Evolutionary conservation across 2,797 vertebrate genomes (phyloP), one percentile per base, ranked within the genome.

Genomic region (Brachyrhaphis roseni): DNA sequence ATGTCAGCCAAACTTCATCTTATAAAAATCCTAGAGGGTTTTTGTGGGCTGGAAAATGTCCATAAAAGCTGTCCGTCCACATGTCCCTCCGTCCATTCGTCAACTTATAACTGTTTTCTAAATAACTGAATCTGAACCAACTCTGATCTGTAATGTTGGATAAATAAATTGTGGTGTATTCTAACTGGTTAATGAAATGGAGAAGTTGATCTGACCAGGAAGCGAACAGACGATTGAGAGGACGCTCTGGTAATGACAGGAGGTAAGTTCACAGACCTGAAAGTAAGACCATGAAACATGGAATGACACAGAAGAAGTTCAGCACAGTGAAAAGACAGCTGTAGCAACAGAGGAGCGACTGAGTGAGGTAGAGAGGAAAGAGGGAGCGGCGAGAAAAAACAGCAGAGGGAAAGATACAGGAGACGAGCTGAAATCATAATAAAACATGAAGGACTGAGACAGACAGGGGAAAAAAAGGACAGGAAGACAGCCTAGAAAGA

Each of bases 401-500:
- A 88, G 81, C 72, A 81, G 66, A 85, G 82, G 82, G 84, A 86
- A 81, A 87, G 81, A 83, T 2, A 11, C 55, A 34, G n/a, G 55
- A 76, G 77, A 74, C 34, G 80, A 78, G 59, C 51, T 82, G 86
- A 77, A 81, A 76, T 53, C 3, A 71, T 72, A 87, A 83, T 79
- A 76, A 76, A 87, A 84, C 74, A 47, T 76, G 81, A 46, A 82
- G 79, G 76, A 86, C 66, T 3, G 66, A 86, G 84, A 85, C 84
- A 91, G 87, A 86, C 80, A 72, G 86, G 86, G 74, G 70, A n/a
- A 87, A 74, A 72, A 74, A 88, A 86, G 68, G 64, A 76, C 81
- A 78, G 86, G 88, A 90, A 83, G 80, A 88, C 91, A 86, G 92
- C 86, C 87, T 88, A 92, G 88, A 88, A 92, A 89, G 92, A 86